A percentile compares a stretch with the other conserved stretches of the same genome.
Evolutionary conservation across 2,888 invertebrate genomes (phyloP).

Genomic region (Anoncus sp.): DNA sequence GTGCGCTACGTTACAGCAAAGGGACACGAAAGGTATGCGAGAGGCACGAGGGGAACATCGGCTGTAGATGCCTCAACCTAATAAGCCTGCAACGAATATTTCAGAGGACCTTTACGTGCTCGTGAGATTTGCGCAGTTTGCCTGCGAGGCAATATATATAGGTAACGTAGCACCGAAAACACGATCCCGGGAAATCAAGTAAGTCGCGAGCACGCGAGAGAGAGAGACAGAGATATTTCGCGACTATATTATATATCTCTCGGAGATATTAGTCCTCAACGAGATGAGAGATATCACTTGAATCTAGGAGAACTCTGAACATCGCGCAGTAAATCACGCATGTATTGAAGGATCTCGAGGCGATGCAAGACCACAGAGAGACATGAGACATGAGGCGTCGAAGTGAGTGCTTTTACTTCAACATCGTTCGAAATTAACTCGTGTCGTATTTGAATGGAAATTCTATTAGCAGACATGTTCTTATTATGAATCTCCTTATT

Average conservation of each 20-base stretch:
- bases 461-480: slow-evolving; percentile 10
- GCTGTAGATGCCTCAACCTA: slow-evolving; percentile 42
- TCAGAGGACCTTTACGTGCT: slow-evolving; percentile 49
- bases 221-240: slow-evolving; percentile 23
- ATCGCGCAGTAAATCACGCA: slow-evolving; percentile 9
- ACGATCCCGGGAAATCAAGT: slow-evolving; percentile 7
- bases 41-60: slow-evolving; percentile 34
- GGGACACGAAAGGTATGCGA: slow-evolving; percentile 12
- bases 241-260: too few species aligned
- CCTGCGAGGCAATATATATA: slow-evolving; percentile 35
- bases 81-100: slow-evolving; percentile 58
- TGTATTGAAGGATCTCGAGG: neutral
- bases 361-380: neutral
- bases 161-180: slow-evolving; percentile 29
- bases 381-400: neutral
- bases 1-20: slow-evolving; percentile 16
- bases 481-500: slow-evolving; percentile 18
- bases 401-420: slow-evolving; percentile 4
- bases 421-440: slow-evolving; percentile 13
- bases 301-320: slow-evolving; percentile 18
- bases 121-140: slow-evolving; percentile 46
- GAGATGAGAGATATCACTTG: neutral
- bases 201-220: neutral
- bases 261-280: slow-evolving; percentile 29
- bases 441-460: slow-evolving; percentile 22